Base-by-base conservation (phyloP, 2,797 vertebrate species). In the Loriculus beryllinus region DNA sequence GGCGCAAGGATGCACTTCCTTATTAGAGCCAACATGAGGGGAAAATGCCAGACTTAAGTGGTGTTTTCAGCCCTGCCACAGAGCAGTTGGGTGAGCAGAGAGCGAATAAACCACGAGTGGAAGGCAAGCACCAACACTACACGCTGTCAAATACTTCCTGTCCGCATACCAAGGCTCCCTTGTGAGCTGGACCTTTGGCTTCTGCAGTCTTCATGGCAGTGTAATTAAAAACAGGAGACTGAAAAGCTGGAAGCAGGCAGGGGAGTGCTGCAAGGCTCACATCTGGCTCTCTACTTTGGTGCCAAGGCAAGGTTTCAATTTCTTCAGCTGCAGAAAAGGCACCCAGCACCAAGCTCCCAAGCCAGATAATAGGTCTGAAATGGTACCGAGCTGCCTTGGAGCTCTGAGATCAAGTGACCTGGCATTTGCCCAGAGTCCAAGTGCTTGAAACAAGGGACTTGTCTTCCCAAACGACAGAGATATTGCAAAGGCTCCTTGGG, bases 181-280 rank as follows among this genome's bases (percentile, higher is more conserved):
- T 35, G 74, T 31, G 79, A 91, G 79, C 33, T 0, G 7, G 76
- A 71, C 84, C 72, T 92, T 51, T 21, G 71, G 48, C 56, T 86
- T 5, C 33, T 20, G 75, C 1, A 33, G 62, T 47, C 75, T 49
- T 84, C 10, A 3, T 35, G 18, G 88, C 90, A 85, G 56, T n/a
- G 59, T 93, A 93, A 95, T 92, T 88, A 92, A 80, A 85, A 92
- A 68, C 88, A 87, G 79, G 68, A 93, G 64, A 68, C 64, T 56
- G 29, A 25, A 26, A 37, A 74, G 78, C 63, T 80, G 75, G 48
- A 22, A 57, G n/a, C 10, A 40, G 54, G 37, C 78, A n/a, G 25
- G 54, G 25, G 14, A 87, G 51, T 0, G 9, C 78, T 57, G 86
- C 64, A 49, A 59, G 49, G 35, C 7, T 92, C 37, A 4, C 71